These are phyloP conservation scores for Paramormyrops kingsleyae DNA, from an alignment of 2,113 vertebrate species.

Conservation along the genomic window DNA sequence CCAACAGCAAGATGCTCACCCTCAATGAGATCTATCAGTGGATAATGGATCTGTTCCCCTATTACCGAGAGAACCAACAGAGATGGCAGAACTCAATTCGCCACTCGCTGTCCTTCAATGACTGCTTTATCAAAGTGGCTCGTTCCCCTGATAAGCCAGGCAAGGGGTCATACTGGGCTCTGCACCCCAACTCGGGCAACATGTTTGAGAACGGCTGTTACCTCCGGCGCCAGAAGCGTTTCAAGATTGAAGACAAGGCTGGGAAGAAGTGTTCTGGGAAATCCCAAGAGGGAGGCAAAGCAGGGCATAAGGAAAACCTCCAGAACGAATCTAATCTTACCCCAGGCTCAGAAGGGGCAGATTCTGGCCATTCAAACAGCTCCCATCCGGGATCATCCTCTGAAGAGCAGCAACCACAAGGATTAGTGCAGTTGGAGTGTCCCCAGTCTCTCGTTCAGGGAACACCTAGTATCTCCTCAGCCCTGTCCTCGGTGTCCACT, in stretches of 20 bases:
- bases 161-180: constrained; percentile 85
- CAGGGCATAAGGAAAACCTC: constrained; percentile 47
- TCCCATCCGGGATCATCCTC: constrained; percentile 59
- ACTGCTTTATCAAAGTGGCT: constrained; percentile 85
- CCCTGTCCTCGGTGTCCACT: constrained; percentile 38
- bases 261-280: constrained; percentile 53
- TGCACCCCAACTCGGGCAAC: constrained; percentile 84
- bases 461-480: constrained; percentile 49
- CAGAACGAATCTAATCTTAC: constrained; percentile 55
- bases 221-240: constrained; percentile 81
- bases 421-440: constrained; percentile 60
- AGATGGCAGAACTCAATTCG: constrained; percentile 90
- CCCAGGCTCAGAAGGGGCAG: constrained; percentile 60
- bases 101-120: constrained; percentile 87
- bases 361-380: constrained; percentile 66
- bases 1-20: constrained; percentile 82
- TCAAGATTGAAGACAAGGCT: constrained; percentile 79
- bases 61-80: constrained; percentile 85
- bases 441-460: constrained; percentile 51
- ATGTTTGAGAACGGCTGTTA: constrained; percentile 92
- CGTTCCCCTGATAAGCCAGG: constrained; percentile 82
- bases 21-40: constrained; percentile 90
- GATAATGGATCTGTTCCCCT: constrained; percentile 93
- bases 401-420: constrained; percentile 56
- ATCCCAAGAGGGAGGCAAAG: constrained; percentile 55